A percentile compares a stretch with the other conserved stretches of the same genome.
Conservation (phyloP, 1,140 invertebrate genomes). For the Tenebrio molitor region DNA sequence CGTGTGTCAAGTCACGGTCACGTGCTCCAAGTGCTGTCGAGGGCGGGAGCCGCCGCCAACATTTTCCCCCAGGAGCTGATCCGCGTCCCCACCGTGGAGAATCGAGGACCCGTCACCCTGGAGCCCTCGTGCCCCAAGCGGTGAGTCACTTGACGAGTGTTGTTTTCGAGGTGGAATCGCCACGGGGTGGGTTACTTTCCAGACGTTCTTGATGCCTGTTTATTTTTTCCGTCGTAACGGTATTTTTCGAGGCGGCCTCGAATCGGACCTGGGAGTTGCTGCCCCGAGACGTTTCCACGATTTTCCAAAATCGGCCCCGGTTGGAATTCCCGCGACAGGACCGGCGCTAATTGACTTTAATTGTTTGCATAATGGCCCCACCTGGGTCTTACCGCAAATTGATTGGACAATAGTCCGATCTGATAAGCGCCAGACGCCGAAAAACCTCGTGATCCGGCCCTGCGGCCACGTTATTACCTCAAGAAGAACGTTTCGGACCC, state of each 20-base stretch:
- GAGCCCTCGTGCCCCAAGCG: constrained; percentile 71
- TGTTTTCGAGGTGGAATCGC: constrained; percentile 31
- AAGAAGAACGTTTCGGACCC: too few species aligned
- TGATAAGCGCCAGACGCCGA: too few species aligned
- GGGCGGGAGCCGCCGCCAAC: constrained; percentile 42
- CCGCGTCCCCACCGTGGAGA: constrained; percentile 64
- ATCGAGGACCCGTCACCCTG: constrained; percentile 68
- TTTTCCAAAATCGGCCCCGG: background rate
- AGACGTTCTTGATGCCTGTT: background rate
- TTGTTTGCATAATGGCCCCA: constrained; percentile 8
- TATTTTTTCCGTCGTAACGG: constrained; percentile 33
- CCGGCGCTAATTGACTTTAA: constrained; percentile 16
- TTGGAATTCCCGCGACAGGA: background rate
- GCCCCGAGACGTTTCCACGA: background rate
- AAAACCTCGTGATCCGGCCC: too few species aligned
- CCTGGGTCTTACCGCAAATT: background rate
- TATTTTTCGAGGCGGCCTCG: constrained; percentile 6
- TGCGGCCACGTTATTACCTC: too few species aligned
- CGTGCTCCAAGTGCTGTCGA: constrained; percentile 33
- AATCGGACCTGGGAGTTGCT: background rate
- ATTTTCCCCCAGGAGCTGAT: constrained; percentile 59
- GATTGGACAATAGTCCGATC: too few species aligned
- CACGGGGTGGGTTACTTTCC: constrained; percentile 50
- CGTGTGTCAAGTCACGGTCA: constrained; percentile 21
- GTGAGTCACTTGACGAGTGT: constrained; percentile 58